Evolutionary conservation across 2,113 vertebrate species (phyloP).

Genomic region (Canis aureus): DNA sequence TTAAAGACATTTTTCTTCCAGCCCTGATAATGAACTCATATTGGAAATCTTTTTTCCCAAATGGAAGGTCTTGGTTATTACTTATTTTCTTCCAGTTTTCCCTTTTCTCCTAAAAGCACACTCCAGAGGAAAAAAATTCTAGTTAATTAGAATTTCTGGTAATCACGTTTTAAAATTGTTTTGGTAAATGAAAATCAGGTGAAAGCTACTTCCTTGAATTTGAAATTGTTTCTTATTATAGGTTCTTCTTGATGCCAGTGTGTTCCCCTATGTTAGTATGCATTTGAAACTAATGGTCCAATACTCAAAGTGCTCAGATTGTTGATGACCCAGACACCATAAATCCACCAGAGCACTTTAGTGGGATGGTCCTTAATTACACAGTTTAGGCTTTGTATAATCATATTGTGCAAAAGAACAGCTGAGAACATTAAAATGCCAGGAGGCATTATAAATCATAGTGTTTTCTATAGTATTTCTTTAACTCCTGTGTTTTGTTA

Average conservation of each 20-base stretch:
- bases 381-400: constrained; percentile 68
- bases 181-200: constrained; percentile 61
- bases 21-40: background rate
- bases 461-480: background rate
- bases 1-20: background rate
- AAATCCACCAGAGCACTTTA: constrained; percentile 67
- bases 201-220: constrained; percentile 9
- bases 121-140: background rate
- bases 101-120: constrained; percentile 46
- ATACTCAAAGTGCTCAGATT: background rate
- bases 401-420: constrained; percentile 44
- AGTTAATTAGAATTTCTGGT: constrained; percentile 70
- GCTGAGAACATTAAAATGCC: constrained; percentile 67
- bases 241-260: background rate
- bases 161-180: constrained; percentile 68
- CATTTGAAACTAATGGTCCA: constrained; percentile 57
- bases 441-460: constrained; percentile 18
- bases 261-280: background rate
- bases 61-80: constrained; percentile 19
- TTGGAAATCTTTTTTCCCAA: background rate
- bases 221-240: constrained; percentile 31
- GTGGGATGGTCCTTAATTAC: constrained; percentile 51
- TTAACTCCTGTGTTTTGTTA: constrained; percentile 27
- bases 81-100: constrained; percentile 49
- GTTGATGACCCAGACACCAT: constrained; percentile 58